A percentile compares a stretch with the other conserved stretches of the same genome.
phyloP scores from a whole-genome alignment of 2,113 vertebrate genomes.

The Shinisaurus crocodilurus region DNA sequence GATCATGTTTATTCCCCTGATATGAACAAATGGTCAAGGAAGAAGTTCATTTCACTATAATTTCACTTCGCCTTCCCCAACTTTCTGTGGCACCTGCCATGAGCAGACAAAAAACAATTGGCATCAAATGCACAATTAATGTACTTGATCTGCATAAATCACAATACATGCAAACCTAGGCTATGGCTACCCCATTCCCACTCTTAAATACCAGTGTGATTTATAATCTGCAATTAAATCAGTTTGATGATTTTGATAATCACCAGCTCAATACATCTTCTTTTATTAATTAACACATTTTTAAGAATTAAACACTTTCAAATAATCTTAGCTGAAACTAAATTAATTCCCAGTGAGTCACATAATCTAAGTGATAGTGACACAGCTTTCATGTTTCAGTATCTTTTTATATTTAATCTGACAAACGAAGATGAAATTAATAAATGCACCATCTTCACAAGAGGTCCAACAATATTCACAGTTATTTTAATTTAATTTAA shows the following conservation, averaged over 20 bases:
- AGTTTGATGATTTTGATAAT: not conserved
- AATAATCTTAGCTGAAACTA: constrained; percentile 48
- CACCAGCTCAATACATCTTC: not conserved
- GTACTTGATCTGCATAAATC: not conserved
- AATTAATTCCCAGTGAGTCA: constrained; percentile 54
- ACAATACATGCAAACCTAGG: not conserved
- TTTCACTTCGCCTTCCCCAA: too few species aligned
- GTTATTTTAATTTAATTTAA: not conserved
- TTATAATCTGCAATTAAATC: not conserved
- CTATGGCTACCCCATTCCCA: not conserved
- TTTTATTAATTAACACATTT: constrained; percentile 9
- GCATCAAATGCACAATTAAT: not conserved
- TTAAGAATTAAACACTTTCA: not conserved
- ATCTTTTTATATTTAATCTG: not conserved
- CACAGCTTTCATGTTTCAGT: constrained; percentile 9
- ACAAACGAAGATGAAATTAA: not conserved
- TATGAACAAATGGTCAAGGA: not conserved
- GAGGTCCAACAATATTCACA: not conserved
- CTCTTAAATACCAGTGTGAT: not conserved
- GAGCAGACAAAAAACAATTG: not conserved
- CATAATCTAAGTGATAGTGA: constrained; percentile 45
- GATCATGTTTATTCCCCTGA: too few species aligned
- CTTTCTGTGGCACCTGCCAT: not conserved
- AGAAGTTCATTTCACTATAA: not conserved
- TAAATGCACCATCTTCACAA: not conserved